A percentile compares a stretch with the other conserved stretches of the same genome.
Conservation (phyloP, 2,113 vertebrate genomes). For the Cardinalis cardinalis region DNA sequence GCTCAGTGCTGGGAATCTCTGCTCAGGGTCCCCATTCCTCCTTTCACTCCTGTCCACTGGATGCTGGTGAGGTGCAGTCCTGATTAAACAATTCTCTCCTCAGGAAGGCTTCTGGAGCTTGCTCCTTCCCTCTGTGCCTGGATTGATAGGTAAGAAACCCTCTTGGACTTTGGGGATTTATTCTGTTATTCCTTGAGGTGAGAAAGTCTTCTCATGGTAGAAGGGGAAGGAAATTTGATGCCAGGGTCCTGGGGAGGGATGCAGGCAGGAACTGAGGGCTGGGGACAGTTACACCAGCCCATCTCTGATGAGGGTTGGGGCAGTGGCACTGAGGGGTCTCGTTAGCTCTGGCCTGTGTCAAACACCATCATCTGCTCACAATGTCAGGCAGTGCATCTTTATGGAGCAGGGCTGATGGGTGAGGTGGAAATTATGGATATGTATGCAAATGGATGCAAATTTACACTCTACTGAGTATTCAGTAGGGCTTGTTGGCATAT, state of each 20-base stretch:
- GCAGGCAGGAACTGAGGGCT: neutral
- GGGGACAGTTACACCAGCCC: neutral
- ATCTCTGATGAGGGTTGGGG: accelerated
- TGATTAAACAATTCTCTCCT: neutral
- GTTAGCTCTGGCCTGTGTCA: neutral
- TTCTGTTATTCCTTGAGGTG: accelerated
- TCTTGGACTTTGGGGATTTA: neutral
- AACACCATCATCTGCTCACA: neutral
- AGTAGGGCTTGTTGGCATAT: slow-evolving; percentile 17
- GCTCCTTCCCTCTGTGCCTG: neutral
- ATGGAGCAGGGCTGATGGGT: neutral
- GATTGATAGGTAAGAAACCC: neutral
- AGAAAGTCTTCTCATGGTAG: neutral
- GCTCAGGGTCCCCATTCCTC: neutral
- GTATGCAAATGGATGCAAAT: slow-evolving; percentile 35
- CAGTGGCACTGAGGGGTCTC: accelerated
- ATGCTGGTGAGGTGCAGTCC: neutral
- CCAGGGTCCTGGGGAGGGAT: accelerated
- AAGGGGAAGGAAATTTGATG: neutral
- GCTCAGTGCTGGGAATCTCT: neutral
- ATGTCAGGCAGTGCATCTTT: neutral
- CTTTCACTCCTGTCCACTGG: accelerated
- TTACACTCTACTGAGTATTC: slow-evolving; percentile 10
- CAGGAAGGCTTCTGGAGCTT: neutral
- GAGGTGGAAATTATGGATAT: slow-evolving; percentile 30